Conservation (phyloP, 2,113 vertebrate species). For the Cynoglossus semilaevis region DNA sequence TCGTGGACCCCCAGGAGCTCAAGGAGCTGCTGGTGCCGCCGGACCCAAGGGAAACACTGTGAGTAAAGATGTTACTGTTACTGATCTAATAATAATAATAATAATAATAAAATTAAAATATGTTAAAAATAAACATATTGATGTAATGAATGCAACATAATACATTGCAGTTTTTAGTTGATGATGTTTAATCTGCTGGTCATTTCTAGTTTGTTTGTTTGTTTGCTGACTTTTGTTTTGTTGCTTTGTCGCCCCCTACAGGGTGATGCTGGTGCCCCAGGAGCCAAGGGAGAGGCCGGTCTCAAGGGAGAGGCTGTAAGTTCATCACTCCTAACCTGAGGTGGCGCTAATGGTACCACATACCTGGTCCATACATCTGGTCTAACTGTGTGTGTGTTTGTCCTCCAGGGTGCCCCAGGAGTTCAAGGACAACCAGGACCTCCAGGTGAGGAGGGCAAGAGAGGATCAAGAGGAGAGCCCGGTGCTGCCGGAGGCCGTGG, state of each 20-base stretch:
- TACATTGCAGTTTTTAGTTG: neutral
- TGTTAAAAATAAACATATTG: neutral
- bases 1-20: slow-evolving; percentile 89
- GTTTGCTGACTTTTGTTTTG: slow-evolving; percentile 9
- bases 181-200: too few relatives aligned
- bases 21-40: slow-evolving; percentile 85
- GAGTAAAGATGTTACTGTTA: slow-evolving; percentile 67
- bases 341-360: neutral
- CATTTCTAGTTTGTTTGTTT: neutral
- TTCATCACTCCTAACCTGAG: slow-evolving; percentile 33
- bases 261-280: slow-evolving; percentile 90
- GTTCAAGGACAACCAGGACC: slow-evolving; percentile 88
- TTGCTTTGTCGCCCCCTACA: slow-evolving; percentile 51
- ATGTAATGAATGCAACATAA: neutral
- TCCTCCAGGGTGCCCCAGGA: slow-evolving; percentile 82
- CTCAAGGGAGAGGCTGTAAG: slow-evolving; percentile 93
- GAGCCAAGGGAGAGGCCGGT: slow-evolving; percentile 90
- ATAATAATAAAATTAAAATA: slow-evolving; percentile 1
- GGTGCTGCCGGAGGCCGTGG: slow-evolving; percentile 86
- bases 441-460: slow-evolving; percentile 94
- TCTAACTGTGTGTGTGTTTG: neutral
- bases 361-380: neutral
- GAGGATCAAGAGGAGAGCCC: slow-evolving; percentile 92
- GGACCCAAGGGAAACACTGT: slow-evolving; percentile 96
- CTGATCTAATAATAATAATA: neutral